Percentiles rank a stretch among this genome's conserved stretches.
Evolutionary conservation across 2,113 vertebrate genomes (phyloP).

Genomic region (Chelonoidis abingdonii): DNA sequence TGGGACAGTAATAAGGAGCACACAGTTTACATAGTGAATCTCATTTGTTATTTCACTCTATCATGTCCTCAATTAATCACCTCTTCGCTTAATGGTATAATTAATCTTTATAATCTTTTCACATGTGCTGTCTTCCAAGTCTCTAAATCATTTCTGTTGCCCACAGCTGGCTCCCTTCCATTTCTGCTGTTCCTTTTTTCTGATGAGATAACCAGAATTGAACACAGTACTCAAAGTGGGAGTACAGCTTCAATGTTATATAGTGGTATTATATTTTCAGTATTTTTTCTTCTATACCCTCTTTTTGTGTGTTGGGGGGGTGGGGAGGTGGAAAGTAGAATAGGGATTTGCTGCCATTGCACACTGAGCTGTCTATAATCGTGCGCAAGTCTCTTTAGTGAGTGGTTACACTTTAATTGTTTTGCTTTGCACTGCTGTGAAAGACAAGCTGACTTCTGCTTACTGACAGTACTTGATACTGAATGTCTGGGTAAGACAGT

Average conservation of each 20-base stretch:
- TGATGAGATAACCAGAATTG: neutral
- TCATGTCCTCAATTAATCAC: neutral
- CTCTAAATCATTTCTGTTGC: neutral
- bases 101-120: neutral
- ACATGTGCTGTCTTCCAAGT: accelerated
- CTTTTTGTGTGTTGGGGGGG: too few species aligned
- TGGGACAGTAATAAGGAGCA: neutral
- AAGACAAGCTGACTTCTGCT: neutral
- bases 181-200: neutral
- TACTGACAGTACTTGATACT: neutral
- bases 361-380: neutral
- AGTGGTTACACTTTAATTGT: neutral
- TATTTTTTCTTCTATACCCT: neutral
- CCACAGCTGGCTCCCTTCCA: neutral
- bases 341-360: neutral
- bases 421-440: neutral
- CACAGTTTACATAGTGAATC: neutral
- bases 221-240: neutral
- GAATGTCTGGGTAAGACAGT: too few species aligned
- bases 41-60: neutral
- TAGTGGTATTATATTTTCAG: neutral
- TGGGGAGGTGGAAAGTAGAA: too few species aligned
- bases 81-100: neutral
- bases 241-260: neutral
- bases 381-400: neutral